Evolutionary conservation across 2,888 invertebrate species (phyloP).

Genomic region (Eulithis prunata): DNA sequence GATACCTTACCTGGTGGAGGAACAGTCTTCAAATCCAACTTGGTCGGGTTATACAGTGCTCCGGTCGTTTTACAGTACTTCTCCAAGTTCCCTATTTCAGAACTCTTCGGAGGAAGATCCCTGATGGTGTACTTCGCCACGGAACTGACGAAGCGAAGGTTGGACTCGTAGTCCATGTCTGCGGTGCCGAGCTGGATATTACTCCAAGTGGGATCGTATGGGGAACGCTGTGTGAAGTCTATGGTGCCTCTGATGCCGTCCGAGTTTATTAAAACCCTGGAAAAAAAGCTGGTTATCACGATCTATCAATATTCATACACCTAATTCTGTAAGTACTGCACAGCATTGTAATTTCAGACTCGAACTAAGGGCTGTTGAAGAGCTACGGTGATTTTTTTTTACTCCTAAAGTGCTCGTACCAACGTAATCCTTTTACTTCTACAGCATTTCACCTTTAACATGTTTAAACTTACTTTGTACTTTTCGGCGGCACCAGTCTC

Average conservation of each 20-base stretch:
- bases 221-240: conserved; percentile 90
- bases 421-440: background rate
- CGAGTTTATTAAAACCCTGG: conserved; percentile 88
- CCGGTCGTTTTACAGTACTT: conserved; percentile 88
- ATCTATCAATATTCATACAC: background rate
- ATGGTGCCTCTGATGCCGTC: conserved; percentile 93
- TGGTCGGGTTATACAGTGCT: conserved; percentile 90
- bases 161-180: conserved; percentile 87
- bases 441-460: too few species aligned
- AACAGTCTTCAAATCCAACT: conserved; percentile 77
- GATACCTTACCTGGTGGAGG: conserved; percentile 86
- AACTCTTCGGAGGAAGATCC: conserved; percentile 86
- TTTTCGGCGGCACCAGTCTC: conserved; percentile 86
- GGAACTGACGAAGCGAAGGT: conserved; percentile 89
- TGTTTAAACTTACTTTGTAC: conserved; percentile 86
- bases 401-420: too few species aligned
- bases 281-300: background rate
- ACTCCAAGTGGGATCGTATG: conserved; percentile 92
- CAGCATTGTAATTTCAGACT: too few species aligned
- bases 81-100: conserved; percentile 55
- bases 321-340: too few species aligned
- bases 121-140: conserved; percentile 89
- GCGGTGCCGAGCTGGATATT: conserved; percentile 88
- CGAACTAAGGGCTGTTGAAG: too few species aligned
- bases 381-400: too few species aligned